Conservation (phyloP, 2,888 invertebrate genomes). For the Sphaerophoria rueppellii region DNA sequence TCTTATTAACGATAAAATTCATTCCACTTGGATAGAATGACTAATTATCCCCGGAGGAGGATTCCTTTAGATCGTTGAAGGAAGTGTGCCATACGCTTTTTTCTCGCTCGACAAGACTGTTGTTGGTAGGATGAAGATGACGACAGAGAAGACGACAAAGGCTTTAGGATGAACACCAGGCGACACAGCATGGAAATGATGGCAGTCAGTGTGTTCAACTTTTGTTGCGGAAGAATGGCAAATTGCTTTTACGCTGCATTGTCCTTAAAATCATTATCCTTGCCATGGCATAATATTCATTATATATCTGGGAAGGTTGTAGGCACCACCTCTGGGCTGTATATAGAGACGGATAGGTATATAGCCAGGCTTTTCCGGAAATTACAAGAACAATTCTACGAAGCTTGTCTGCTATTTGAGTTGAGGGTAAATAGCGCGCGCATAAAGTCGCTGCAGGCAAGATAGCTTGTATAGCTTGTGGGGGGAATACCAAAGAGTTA, state of each 20-base stretch:
- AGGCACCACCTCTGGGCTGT: background rate
- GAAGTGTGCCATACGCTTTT: slow-evolving; percentile 64
- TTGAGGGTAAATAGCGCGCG: background rate
- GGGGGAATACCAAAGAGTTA: slow-evolving; percentile 40
- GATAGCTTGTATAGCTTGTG: slow-evolving; percentile 13
- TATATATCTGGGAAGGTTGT: background rate
- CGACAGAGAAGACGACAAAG: background rate
- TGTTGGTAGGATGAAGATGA: background rate
- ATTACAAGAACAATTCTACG: slow-evolving; percentile 53
- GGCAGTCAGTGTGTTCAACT: slow-evolving; percentile 36
- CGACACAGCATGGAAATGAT: background rate
- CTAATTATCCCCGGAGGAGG: slow-evolving; percentile 70
- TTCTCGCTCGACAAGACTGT: background rate
- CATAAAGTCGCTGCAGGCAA: slow-evolving; percentile 23
- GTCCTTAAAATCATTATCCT: slow-evolving; percentile 70
- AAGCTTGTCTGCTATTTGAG: slow-evolving; percentile 57
- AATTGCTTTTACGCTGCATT: slow-evolving; percentile 63
- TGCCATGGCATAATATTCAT: slow-evolving; percentile 48
- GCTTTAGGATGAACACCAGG: background rate
- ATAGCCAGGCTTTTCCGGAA: slow-evolving; percentile 45
- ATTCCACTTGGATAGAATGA: slow-evolving; percentile 70
- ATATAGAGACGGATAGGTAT: background rate
- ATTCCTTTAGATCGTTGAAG: slow-evolving; percentile 44
- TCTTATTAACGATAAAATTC: slow-evolving; percentile 67
- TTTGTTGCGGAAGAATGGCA: slow-evolving; percentile 61